Conservation (phyloP, 2,113 vertebrate species). For the Rhinoptilus africanus region DNA sequence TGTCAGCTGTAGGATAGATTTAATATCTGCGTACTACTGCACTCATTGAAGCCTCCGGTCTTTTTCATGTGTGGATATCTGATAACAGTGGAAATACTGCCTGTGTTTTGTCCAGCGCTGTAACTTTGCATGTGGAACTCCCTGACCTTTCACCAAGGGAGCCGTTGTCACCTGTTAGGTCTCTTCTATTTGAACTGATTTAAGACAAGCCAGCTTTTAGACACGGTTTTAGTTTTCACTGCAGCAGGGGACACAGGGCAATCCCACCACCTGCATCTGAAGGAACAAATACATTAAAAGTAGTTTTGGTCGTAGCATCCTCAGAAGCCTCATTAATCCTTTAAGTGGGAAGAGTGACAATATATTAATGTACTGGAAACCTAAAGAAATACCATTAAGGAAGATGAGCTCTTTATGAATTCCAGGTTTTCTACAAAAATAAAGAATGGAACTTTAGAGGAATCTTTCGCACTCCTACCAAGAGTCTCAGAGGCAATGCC, state of each 20-base stretch:
- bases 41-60: background rate
- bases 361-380: background rate
- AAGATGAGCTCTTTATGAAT: background rate
- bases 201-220: background rate
- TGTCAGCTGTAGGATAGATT: background rate
- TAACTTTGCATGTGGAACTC: background rate
- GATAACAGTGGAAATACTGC: background rate
- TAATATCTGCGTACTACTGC: background rate
- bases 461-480: background rate
- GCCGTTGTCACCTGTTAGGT: background rate
- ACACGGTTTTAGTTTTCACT: background rate
- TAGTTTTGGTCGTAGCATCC: background rate
- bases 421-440: background rate
- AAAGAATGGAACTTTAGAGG: background rate
- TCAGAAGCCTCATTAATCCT: background rate
- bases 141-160: background rate
- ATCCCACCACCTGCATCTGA: background rate
- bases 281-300: background rate
- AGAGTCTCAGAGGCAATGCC: background rate
- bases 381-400: background rate
- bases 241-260: background rate
- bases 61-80: background rate
- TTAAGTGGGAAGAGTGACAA: background rate
- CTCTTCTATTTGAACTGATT: background rate
- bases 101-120: background rate